A percentile compares a stretch with the other conserved stretches of the same genome.
Evolutionary conservation across 37 sponge, comb jelly and placozoan species (phyloP).

Genomic region (Bolinopsis microptera): DNA sequence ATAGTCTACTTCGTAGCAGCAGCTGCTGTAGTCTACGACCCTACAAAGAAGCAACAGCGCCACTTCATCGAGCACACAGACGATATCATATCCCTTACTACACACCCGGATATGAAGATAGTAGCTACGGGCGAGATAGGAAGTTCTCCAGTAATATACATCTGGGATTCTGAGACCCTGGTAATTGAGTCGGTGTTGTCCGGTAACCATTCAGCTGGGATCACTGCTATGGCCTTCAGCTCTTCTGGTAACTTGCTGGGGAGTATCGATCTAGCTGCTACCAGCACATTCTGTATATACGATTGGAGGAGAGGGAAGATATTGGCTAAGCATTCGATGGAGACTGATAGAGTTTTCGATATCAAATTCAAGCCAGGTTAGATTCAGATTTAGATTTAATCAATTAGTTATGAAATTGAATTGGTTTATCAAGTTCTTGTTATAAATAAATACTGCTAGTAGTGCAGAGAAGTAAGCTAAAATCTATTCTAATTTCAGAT

Average conservation of each 20-base stretch:
- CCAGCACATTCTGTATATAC: conserved; percentile 35
- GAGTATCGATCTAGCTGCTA: conserved; percentile 50
- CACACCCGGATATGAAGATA: conserved; percentile 85
- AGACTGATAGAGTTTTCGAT: conserved; percentile 77
- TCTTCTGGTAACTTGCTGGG: conserved; percentile 76
- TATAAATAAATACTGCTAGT: too few relatives aligned
- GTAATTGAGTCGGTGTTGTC: conserved; percentile 85
- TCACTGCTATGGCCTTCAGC: conserved; percentile 82
- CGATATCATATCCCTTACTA: conserved; percentile 90
- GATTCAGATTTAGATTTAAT: not conserved
- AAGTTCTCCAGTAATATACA: conserved; percentile 83
- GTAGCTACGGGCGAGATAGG: conserved; percentile 95
- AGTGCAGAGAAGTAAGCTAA: too few relatives aligned
- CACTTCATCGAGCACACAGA: conserved; percentile 89
- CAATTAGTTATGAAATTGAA: not conserved
- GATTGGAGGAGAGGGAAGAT: conserved; percentile 69
- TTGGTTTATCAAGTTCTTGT: not conserved
- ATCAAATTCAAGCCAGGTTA: conserved; percentile 79
- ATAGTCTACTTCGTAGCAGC: conserved; percentile 97
- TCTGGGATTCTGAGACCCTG: conserved; percentile 86
- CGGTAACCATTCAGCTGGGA: conserved; percentile 72
- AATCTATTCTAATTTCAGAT: too few relatives aligned
- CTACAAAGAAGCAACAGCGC: conserved; percentile 71
- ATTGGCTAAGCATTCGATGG: conserved; percentile 52
- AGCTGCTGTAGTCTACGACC: conserved; percentile 84